Evolutionary conservation across 2,113 vertebrate species (phyloP), one percentile per base, ranked within the genome.

Genomic region (Plectropomus leopardus): DNA sequence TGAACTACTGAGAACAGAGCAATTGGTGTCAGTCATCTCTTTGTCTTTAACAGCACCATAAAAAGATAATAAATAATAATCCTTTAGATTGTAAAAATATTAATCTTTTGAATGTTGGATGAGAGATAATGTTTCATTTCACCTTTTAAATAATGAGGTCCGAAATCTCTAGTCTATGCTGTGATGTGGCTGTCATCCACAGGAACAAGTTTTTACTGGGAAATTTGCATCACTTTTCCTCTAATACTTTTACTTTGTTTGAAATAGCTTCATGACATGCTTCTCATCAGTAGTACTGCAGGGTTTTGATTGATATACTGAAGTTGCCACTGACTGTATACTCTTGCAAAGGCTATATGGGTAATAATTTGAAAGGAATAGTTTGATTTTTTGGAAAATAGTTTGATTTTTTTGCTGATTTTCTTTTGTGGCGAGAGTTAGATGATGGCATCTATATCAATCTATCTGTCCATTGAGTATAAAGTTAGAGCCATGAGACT

Each of bases 1-100:
- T 78, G 72, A 75, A 66, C 42, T 64, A n/a, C 51, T 24, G 45
- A 68, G 58, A 32, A 55, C 17, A 34, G 47, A 84, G 51, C 7
- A 51, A 58, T 19, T 15, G 23, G 10, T 61, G 59, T 57, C 21
- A 0, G 26, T 47, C 42, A 13, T 47, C 34, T 60, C 30, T 73
- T 53, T 82, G 74, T 75, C 36, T 64, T 75, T 23, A 14, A 9
- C 23, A 1, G 13, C 5, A 50, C 30, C 4, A 65, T 66, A 28
- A 74, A 44, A 50, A 76, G 7, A 47, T 17, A 19, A 51, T 53
- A 14, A 60, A 66, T 76, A 53, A 66, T n/a, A 32, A 44, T 44
- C 2, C 15, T 53, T 53, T 53, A 51, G 16, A 72, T 14, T 13
- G 17, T 44, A 5, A 4, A 30, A 34, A 19, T 36, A 60, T 50